A percentile compares a stretch with the other conserved stretches of the same genome.
phyloP scores from a whole-genome alignment of 1,140 invertebrate genomes.

The Oryctes rhinoceros region DNA sequence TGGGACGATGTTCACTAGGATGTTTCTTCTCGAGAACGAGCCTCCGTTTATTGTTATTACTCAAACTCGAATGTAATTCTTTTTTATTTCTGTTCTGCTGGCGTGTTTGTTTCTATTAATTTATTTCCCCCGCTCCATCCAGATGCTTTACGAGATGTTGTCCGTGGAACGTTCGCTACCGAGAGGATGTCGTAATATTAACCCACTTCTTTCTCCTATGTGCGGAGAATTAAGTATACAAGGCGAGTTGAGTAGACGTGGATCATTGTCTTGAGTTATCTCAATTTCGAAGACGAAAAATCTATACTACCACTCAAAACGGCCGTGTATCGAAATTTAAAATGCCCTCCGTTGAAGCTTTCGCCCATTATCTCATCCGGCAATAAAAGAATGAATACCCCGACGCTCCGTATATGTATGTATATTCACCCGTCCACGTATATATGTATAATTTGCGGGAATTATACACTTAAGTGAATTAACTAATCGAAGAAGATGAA shows the following conservation, averaged over 20 bases:
- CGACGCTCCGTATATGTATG: too few relatives aligned
- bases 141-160: slow-evolving; percentile 24
- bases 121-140: not conserved
- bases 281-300: too few relatives aligned
- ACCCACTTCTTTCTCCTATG: not conserved
- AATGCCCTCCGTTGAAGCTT: too few relatives aligned
- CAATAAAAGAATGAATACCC: too few relatives aligned
- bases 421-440: too few relatives aligned
- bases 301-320: too few relatives aligned
- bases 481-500: slow-evolving; percentile 22
- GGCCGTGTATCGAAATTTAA: too few relatives aligned
- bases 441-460: slow-evolving; percentile 23
- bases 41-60: slow-evolving; percentile 34
- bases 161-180: not conserved
- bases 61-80: slow-evolving; percentile 36
- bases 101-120: slow-evolving; percentile 37
- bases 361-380: too few relatives aligned
- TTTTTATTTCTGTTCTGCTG: slow-evolving; percentile 26
- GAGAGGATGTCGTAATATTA: too few relatives aligned
- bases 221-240: not conserved
- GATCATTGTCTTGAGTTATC: not conserved
- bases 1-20: slow-evolving; percentile 16
- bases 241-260: not conserved
- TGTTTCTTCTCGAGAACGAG: slow-evolving; percentile 26
- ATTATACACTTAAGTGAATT: slow-evolving; percentile 35